Evolutionary conservation across 2,113 vertebrate genomes (phyloP).

Genomic region (Corydoras maculifer): DNA sequence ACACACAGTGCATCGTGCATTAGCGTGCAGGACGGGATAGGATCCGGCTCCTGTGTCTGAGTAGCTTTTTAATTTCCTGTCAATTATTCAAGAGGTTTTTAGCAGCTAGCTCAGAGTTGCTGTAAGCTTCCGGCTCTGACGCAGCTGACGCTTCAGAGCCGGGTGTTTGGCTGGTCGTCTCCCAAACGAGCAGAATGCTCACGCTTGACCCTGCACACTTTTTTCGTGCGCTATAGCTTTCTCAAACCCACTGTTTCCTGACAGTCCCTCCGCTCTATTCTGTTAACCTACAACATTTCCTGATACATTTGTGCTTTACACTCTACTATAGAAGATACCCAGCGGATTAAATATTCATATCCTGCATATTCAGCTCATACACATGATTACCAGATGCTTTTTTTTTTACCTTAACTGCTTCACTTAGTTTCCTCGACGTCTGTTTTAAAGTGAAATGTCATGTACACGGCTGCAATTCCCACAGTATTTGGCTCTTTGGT

Average conservation of each 20-base stretch:
- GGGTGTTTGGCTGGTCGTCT: slow-evolving; percentile 34
- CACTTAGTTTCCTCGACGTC: no score
- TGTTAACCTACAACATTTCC: no score
- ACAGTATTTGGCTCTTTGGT: no score
- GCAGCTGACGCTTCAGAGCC: slow-evolving; percentile 33
- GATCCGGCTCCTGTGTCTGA: slow-evolving; percentile 39
- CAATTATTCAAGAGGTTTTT: slow-evolving; percentile 51
- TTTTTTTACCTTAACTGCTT: no score
- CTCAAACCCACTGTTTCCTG: slow-evolving; percentile 10
- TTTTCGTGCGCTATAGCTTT: slow-evolving; percentile 16
- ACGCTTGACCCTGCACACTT: slow-evolving; percentile 29
- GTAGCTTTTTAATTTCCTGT: slow-evolving; percentile 44
- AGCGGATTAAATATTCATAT: no score
- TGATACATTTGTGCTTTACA: no score
- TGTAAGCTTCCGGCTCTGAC: slow-evolving; percentile 33
- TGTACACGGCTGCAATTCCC: no score
- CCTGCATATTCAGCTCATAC: no score
- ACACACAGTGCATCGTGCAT: slow-evolving; percentile 11
- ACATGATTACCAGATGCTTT: no score
- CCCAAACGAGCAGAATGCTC: slow-evolving; percentile 31
- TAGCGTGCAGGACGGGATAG: slow-evolving; percentile 26
- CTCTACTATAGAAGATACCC: no score
- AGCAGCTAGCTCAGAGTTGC: slow-evolving; percentile 45
- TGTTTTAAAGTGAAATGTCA: no score
- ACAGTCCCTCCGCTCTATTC: background rate